phyloP scores from a whole-genome alignment of 2,888 invertebrate species.

The Epistrophe eligans region DNA sequence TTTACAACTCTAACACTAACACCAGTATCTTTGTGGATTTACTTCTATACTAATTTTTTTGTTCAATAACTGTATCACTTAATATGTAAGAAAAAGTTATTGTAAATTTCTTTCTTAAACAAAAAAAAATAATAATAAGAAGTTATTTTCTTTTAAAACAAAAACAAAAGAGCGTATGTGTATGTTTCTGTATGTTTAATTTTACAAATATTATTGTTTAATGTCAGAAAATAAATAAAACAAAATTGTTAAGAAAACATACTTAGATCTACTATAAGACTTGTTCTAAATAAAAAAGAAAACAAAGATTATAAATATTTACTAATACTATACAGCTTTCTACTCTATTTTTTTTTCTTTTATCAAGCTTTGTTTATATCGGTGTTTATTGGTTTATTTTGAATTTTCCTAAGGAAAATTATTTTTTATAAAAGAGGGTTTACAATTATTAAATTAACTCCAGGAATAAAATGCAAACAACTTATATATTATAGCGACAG shows the following conservation, averaged over 20 bases:
- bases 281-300: slow-evolving; percentile 47
- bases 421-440: slow-evolving; percentile 5
- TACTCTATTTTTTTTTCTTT: slow-evolving; percentile 34
- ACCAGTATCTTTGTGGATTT: slow-evolving; percentile 22
- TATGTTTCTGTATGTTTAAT: slow-evolving; percentile 56
- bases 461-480: slow-evolving; percentile 45
- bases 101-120: slow-evolving; percentile 22
- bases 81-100: slow-evolving; percentile 40
- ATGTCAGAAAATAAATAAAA: slow-evolving; percentile 16
- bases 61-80: slow-evolving; percentile 41
- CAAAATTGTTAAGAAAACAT: slow-evolving; percentile 12
- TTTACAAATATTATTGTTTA: slow-evolving; percentile 43
- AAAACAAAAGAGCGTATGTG: slow-evolving; percentile 28
- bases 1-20: slow-evolving; percentile 40
- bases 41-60: slow-evolving; percentile 12
- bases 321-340: slow-evolving; percentile 54
- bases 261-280: background rate
- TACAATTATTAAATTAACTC: slow-evolving; percentile 21
- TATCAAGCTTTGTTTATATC: slow-evolving; percentile 65
- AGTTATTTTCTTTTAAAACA: background rate
- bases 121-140: slow-evolving; percentile 2
- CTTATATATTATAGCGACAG: background rate
- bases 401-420: background rate
- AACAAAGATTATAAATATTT: slow-evolving; percentile 40
- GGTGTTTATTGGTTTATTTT: slow-evolving; percentile 56